Base-by-base conservation (phyloP, 2,797 vertebrate species). In the Alosa sapidissima region DNA sequence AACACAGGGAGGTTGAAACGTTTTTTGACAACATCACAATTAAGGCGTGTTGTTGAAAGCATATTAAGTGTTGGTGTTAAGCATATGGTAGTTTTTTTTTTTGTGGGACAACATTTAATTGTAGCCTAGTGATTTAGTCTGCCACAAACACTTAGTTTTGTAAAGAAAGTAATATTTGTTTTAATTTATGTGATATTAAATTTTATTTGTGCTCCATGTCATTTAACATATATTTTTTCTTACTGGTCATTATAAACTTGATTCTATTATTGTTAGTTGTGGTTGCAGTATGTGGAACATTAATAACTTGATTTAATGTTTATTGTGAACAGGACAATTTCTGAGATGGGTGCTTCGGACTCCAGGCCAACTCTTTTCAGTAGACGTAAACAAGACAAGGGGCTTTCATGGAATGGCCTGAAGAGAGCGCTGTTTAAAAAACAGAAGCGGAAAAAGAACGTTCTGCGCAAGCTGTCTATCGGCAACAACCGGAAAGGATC, bases 381-480 rank as follows among this genome's bases (percentile, higher is more conserved):
- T 45, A 81, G 16, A 90, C 33, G 41, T 14, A 45, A 75, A 14
- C 75, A 75, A 75, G 68, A 75, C 11, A 45, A 75, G 1, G 13
- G n/a, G n/a, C 19, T 51, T 8, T 82, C 90, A 78, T 92, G 91
- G 84, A 62, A 21, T 0, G 48, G 82, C 19, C 89, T 94, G 81
- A 89, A 47, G 87, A 83, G 85, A 88, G 90, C 85, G 55, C 85
- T 92, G 5, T 21, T 2, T 0, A 92, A 89, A 83, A 92, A 90
- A 88, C 84, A 60, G 81, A 90, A 81, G 87, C 88, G 83, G 54
- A 83, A 51, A 82, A 89, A 85, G 51, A 83, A 55, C 9, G 55
- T 82, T 0, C 52, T 88, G 81, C 89, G 89, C 65, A 86, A 60
- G 55, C 45, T 91, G 51, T 89, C 85, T 9, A 85, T 90, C 0